phyloP scores from a whole-genome alignment of 2,888 invertebrate species.

The Sarcophaga caerulescens region DNA sequence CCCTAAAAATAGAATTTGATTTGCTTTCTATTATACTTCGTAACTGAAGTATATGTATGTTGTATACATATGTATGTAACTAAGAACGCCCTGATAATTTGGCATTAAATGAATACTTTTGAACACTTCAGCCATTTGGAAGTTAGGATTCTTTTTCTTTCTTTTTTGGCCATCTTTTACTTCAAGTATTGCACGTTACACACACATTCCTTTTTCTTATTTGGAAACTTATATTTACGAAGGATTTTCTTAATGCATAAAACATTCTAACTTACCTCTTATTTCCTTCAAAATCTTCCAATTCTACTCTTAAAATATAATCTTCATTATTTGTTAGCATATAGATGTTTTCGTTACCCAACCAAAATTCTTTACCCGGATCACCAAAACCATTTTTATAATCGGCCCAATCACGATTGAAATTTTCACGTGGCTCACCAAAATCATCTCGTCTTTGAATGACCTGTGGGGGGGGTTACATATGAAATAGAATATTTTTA shows the following conservation, averaged over 20 bases:
- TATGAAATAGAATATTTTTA: slow-evolving; percentile 17
- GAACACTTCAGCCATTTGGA: too few species aligned
- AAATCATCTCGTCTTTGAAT: slow-evolving; percentile 94
- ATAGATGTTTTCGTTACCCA: slow-evolving; percentile 96
- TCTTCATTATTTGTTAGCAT: slow-evolving; percentile 96
- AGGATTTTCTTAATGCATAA: not conserved
- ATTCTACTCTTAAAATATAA: slow-evolving; percentile 91
- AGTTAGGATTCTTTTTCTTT: too few species aligned
- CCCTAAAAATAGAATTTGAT: too few species aligned
- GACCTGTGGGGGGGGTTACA: slow-evolving; percentile 83
- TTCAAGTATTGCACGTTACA: too few species aligned
- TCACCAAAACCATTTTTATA: slow-evolving; percentile 97
- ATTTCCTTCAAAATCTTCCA: slow-evolving; percentile 96
- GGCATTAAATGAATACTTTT: too few species aligned
- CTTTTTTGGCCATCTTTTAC: too few species aligned
- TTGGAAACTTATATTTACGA: too few species aligned
- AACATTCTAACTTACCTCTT: slow-evolving; percentile 85
- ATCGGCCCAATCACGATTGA: slow-evolving; percentile 95
- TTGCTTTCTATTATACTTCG: too few species aligned
- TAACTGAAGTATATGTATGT: too few species aligned
- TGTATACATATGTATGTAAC: too few species aligned
- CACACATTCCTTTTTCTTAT: too few species aligned
- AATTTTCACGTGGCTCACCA: slow-evolving; percentile 93
- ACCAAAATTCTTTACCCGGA: slow-evolving; percentile 94
- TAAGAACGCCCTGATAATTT: too few species aligned